Conservation (phyloP, 2,113 vertebrate species). For the Alligator sinensis region DNA sequence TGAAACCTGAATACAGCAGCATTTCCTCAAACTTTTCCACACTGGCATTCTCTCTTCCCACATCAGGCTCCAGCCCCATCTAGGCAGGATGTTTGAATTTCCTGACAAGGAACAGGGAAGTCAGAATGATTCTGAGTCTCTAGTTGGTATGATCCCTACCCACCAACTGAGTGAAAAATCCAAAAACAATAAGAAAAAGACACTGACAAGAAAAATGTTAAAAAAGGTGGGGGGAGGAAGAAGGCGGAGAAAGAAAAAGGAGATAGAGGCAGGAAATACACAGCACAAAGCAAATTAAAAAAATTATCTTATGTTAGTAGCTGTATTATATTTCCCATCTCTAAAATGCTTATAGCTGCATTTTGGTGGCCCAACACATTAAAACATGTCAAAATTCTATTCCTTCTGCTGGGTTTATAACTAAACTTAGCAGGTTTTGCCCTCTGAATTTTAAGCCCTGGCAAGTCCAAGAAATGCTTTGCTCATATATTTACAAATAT, state of each 20-base stretch:
- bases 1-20: background rate
- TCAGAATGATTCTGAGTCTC: background rate
- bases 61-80: background rate
- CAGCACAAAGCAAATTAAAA: background rate
- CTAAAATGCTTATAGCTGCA: background rate
- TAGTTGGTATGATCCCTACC: background rate
- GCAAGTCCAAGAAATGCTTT: background rate
- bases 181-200: background rate
- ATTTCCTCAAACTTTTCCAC: background rate
- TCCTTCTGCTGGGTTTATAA: background rate
- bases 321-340: background rate
- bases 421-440: background rate
- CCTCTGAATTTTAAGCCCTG: slow-evolving; percentile 17
- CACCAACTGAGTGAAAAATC: background rate
- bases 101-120: background rate
- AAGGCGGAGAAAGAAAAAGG: background rate
- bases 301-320: background rate
- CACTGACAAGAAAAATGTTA: background rate
- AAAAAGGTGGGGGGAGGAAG: background rate
- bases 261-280: no score
- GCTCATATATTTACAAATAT: background rate
- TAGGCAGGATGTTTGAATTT: background rate
- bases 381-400: background rate
- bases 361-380: background rate
- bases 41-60: background rate